Evolutionary conservation across 2,888 invertebrate species (phyloP).

Genomic region (Dicyrtomina minuta): DNA sequence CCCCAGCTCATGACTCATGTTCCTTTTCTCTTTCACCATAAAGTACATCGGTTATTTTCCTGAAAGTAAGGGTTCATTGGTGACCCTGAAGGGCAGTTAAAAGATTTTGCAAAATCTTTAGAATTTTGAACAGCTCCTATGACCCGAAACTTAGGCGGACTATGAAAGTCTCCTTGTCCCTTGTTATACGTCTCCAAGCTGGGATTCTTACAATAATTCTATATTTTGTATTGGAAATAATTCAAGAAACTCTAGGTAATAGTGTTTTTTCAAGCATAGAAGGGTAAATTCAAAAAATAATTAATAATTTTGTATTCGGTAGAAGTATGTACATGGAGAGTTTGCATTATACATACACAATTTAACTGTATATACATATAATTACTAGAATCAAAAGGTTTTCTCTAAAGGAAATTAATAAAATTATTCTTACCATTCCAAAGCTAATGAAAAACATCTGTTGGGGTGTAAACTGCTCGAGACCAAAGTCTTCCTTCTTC

Average conservation of each 20-base stretch:
- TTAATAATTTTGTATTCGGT: too few species aligned
- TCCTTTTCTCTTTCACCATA: constrained; percentile 56
- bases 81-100: constrained; percentile 59
- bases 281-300: too few species aligned
- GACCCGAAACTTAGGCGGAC: constrained; percentile 68
- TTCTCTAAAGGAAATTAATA: background rate
- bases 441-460: constrained; percentile 90
- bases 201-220: constrained; percentile 82
- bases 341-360: too few species aligned
- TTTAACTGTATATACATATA: too few species aligned
- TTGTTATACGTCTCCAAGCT: constrained; percentile 72
- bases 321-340: too few species aligned
- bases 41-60: constrained; percentile 57
- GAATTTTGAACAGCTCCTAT: constrained; percentile 62
- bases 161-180: constrained; percentile 68
- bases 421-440: constrained; percentile 68
- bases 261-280: too few species aligned
- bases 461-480: constrained; percentile 66
- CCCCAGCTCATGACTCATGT: too few species aligned
- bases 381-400: too few species aligned
- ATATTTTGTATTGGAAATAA: too few species aligned
- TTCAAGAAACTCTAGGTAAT: too few species aligned
- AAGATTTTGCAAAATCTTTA: constrained; percentile 59
- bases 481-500: constrained; percentile 66
- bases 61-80: constrained; percentile 64